phyloP scores from a whole-genome alignment of 2,113 vertebrate species.

The Andinoacara biseriatus region DNA sequence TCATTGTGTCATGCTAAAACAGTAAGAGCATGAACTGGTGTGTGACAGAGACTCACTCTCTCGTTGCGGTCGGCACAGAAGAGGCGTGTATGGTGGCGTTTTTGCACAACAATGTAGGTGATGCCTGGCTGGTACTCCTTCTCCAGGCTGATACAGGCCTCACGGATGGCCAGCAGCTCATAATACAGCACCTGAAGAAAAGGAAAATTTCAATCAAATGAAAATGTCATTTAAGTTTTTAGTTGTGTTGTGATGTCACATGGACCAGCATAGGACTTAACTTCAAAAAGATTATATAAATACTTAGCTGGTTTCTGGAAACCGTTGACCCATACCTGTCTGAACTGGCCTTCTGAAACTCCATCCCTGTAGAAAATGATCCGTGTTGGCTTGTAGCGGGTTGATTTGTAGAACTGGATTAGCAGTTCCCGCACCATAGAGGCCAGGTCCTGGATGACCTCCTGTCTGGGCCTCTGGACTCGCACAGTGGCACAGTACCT shows the following conservation, averaged over 20 bases:
- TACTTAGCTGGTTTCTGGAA: too few species aligned
- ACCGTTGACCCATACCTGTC: slow-evolving; percentile 84
- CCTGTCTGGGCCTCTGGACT: slow-evolving; percentile 95
- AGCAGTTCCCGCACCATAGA: slow-evolving; percentile 99
- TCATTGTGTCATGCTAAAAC: not conserved
- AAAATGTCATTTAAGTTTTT: not conserved
- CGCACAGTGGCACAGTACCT: slow-evolving; percentile 98
- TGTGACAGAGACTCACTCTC: slow-evolving; percentile 85
- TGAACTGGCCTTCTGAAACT: slow-evolving; percentile 98
- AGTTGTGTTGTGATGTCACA: not conserved
- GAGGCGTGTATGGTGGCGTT: slow-evolving; percentile 97
- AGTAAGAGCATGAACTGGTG: not conserved
- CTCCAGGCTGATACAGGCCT: slow-evolving; percentile 98
- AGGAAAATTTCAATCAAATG: not conserved
- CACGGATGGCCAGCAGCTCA: slow-evolving; percentile 96
- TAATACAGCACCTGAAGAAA: slow-evolving; percentile 92
- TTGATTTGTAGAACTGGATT: slow-evolving; percentile 99
- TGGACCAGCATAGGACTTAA: too few species aligned
- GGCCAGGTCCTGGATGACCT: slow-evolving; percentile 97
- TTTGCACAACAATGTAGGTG: slow-evolving; percentile 99
- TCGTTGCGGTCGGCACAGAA: slow-evolving; percentile 99
- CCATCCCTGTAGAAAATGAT: slow-evolving; percentile 96
- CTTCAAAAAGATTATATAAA: too few species aligned
- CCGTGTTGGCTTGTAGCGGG: slow-evolving; percentile 97
- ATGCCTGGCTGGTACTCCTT: slow-evolving; percentile 99